phyloP scores from a whole-genome alignment of 23 tunicate species.

The Botrylloides violaceus region DNA sequence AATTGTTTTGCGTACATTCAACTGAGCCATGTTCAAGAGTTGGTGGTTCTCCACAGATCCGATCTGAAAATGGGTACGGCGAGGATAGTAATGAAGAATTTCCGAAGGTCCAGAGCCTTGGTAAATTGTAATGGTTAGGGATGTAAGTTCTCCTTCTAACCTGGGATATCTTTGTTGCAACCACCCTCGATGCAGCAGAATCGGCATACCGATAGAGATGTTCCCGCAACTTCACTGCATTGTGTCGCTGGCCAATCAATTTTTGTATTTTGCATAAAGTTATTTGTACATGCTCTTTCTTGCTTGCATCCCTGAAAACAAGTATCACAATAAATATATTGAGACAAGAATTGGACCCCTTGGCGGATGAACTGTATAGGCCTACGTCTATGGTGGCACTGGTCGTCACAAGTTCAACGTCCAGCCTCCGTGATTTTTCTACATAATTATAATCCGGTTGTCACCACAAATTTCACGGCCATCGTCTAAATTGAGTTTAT shows the following conservation, averaged over 20 bases:
- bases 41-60: slow-evolving; percentile 17
- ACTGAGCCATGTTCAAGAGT: slow-evolving; percentile 26
- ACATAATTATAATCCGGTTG: no score
- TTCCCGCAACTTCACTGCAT: slow-evolving; percentile 29
- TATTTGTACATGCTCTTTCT: slow-evolving; percentile 34
- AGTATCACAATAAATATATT: not conserved
- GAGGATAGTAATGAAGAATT: no score
- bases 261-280: slow-evolving; percentile 32
- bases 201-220: slow-evolving; percentile 48
- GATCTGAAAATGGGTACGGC: slow-evolving; percentile 18
- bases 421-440: no score
- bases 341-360: not conserved
- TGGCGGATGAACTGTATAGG: no score
- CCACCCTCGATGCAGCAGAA: slow-evolving; percentile 39
- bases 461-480: no score
- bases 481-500: no score
- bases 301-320: slow-evolving; percentile 54
- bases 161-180: slow-evolving; percentile 33
- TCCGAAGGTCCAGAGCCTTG: no score
- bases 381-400: no score
- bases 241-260: slow-evolving; percentile 44
- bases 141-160: slow-evolving; percentile 16
- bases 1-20: slow-evolving; percentile 14
- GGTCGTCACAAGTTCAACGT: no score
- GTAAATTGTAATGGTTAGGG: no score